Evolutionary conservation across 1,140 invertebrate genomes (phyloP), one percentile per base, ranked within the genome.

Genomic region (Neoseiulus cucumeris): DNA sequence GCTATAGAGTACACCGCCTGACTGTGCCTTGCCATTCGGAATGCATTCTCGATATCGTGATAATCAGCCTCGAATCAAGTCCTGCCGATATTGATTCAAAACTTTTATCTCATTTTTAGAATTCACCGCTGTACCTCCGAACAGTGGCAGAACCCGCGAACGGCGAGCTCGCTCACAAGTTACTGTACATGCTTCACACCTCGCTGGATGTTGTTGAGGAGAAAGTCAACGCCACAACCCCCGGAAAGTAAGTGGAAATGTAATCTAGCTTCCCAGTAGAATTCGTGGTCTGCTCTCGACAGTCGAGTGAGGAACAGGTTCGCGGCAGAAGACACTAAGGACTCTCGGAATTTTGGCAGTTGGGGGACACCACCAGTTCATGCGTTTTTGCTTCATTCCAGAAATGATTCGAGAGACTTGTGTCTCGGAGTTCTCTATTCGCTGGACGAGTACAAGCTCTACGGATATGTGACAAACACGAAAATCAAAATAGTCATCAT

Each of bases 401-500:
- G 51, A 9, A 59, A 59, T 20, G 51, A 59, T 25, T 25, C 51
- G 14, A 18, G n/a, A 17, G 41, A 68, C 45, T 30, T 68, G 6
- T 28, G 42, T 64, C 18, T 59, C 59, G 33, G 45, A 41, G 66
- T 69, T 68, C 70, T 70, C 74, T 75, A 69, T 44, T 69, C 47
- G 17, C 33, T 94, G 91, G 51, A 59, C 22, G 51, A 59, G 33
- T 59, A 59, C 22, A 59, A 59, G 22, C 22, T 59, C 71, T 97
- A 91, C 81, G 93, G 92, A 7, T 97, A 94, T 80, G 89, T 93
- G 18, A 95, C 91, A n/a, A 96, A 95, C 75, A 95, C 91, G 0
- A 87, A 89, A 78, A 86, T 95, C 17, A 97, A 96, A 75, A 87
- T 96, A 75, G 85, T 97, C 18, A 84, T 96, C 68, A 85, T 96